A percentile compares a stretch with the other conserved stretches of the same genome.
phyloP scores from a whole-genome alignment of 2,888 invertebrate genomes.

The Scelioninae gen. 1 region DNA sequence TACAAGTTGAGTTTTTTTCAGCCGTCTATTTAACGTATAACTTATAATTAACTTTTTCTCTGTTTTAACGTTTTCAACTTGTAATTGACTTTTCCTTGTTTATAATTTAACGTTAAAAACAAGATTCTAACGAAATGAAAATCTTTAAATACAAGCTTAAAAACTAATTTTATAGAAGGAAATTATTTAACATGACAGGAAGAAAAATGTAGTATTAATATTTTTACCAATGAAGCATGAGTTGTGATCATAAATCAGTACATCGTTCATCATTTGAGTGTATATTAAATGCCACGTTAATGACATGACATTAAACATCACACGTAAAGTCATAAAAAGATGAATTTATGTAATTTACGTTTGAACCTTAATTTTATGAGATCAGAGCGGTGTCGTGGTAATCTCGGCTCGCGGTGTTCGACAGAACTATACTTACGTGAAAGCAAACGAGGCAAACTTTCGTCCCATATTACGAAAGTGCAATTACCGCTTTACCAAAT shows the following conservation, averaged over 20 bases:
- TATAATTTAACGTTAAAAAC: too few species aligned
- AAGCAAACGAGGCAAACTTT: conserved; percentile 71
- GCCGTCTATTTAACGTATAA: too few species aligned
- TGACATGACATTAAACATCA: conserved; percentile 40
- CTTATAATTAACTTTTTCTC: too few species aligned
- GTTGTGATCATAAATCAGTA: conserved; percentile 44
- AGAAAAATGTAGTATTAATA: neutral
- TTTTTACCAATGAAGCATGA: conserved; percentile 17
- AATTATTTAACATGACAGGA: neutral
- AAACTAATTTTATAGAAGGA: too few species aligned
- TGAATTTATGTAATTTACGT: conserved; percentile 57
- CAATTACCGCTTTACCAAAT: conserved; percentile 74
- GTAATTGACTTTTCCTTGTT: too few species aligned
- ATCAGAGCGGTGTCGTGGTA: conserved; percentile 59
- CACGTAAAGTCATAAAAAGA: conserved; percentile 42
- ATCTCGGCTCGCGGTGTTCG: conserved; percentile 51
- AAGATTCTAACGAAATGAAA: too few species aligned
- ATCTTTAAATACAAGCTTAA: too few species aligned
- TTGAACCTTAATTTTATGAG: conserved; percentile 57
- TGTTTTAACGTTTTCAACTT: too few species aligned
- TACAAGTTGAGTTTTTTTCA: too few species aligned
- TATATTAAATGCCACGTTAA: conserved; percentile 36
- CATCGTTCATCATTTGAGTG: conserved; percentile 35
- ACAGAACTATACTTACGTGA: conserved; percentile 50
- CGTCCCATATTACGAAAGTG: conserved; percentile 69